These are phyloP conservation scores for Limnephilus auricula DNA, from an alignment of 2,888 invertebrate species.

Conservation along the genomic window DNA sequence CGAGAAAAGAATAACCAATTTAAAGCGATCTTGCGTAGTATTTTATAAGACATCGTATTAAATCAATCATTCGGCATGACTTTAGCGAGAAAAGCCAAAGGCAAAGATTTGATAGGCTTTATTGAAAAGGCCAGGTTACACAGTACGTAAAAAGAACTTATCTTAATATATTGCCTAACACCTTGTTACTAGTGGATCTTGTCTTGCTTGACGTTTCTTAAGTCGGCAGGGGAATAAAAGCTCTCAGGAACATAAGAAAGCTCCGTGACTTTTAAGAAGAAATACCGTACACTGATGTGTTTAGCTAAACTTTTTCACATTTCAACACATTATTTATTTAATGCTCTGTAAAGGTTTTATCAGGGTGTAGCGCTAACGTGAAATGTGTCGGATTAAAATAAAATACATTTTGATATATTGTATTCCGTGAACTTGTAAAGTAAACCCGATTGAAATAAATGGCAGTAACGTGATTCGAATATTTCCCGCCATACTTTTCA, in stretches of 20 bases:
- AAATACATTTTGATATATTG: neutral
- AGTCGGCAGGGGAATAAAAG: conserved; percentile 17
- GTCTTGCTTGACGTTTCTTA: neutral
- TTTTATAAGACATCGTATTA: conserved; percentile 6
- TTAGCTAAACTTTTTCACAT: neutral
- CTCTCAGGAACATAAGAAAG: conserved; percentile 20
- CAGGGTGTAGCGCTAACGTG: neutral
- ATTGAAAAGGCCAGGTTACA: neutral
- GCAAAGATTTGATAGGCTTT: neutral
- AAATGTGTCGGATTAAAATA: neutral
- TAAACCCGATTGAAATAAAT: neutral
- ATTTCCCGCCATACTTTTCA: neutral
- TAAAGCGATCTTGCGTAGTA: neutral
- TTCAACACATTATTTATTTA: conserved; percentile 2
- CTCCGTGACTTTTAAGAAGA: conserved; percentile 3
- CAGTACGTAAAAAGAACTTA: neutral
- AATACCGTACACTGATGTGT: neutral
- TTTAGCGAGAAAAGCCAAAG: neutral
- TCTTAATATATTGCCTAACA: neutral
- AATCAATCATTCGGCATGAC: neutral
- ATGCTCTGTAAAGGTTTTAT: neutral
- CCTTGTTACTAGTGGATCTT: neutral
- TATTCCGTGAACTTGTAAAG: neutral
- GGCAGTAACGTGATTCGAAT: neutral
- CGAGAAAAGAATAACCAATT: neutral